phyloP scores from a whole-genome alignment of 2,888 invertebrate genomes.

The Sphaerophoria rueppellii region DNA sequence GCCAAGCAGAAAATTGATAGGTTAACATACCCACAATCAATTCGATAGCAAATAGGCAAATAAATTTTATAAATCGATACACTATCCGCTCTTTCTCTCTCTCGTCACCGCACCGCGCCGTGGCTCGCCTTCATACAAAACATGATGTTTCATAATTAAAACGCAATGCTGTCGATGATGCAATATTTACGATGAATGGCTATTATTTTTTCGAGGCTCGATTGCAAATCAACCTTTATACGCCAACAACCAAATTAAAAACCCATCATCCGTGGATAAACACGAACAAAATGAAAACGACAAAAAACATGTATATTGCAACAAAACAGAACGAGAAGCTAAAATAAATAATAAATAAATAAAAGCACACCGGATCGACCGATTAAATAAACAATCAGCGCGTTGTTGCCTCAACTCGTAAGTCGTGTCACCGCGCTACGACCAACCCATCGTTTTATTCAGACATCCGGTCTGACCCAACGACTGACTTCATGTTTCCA shows the following conservation, averaged over 20 bases:
- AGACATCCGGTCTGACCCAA: not conserved
- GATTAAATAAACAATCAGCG: slow-evolving; percentile 65
- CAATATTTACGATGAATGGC: slow-evolving; percentile 52
- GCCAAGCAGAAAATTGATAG: slow-evolving; percentile 31
- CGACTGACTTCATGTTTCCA: slow-evolving; percentile 61
- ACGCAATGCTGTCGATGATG: slow-evolving; percentile 32
- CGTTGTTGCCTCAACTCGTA: slow-evolving; percentile 6
- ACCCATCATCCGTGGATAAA: slow-evolving; percentile 52
- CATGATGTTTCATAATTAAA: slow-evolving; percentile 56
- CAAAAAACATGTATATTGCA: not conserved
- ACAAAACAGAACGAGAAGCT: slow-evolving; percentile 6
- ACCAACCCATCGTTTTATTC: not conserved
- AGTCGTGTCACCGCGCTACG: slow-evolving; percentile 44
- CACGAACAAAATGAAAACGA: slow-evolving; percentile 22
- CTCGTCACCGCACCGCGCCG: slow-evolving; percentile 9
- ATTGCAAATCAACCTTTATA: slow-evolving; percentile 59
- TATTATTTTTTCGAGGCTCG: slow-evolving; percentile 56
- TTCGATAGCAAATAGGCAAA: slow-evolving; percentile 33
- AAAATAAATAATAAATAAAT: slow-evolving; percentile 63
- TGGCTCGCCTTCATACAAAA: not conserved
- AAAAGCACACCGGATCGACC: slow-evolving; percentile 48
- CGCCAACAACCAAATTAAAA: slow-evolving; percentile 63
- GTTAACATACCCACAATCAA: not conserved
- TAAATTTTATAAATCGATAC: slow-evolving; percentile 44
- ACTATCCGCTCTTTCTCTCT: not conserved